Conservation (phyloP, 2,797 vertebrate genomes). For the Bufotes viridis region DNA sequence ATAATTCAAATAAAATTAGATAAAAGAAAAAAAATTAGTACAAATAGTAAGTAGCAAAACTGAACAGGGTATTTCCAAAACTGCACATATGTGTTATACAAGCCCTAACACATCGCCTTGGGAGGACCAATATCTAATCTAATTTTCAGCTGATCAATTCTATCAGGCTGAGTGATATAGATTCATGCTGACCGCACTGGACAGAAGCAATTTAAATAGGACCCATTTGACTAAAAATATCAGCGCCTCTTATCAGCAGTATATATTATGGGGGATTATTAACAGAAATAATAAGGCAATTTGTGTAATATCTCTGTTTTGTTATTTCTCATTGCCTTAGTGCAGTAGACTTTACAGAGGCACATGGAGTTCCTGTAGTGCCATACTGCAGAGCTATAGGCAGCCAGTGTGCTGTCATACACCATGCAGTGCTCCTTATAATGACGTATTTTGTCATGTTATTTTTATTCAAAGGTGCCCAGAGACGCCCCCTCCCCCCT, state of each 20-base stretch:
- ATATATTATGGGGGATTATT: constrained; percentile 21
- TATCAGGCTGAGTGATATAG: constrained; percentile 35
- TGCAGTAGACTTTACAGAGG: neutral
- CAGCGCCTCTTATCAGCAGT: neutral
- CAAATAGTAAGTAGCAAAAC: neutral
- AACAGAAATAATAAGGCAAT: constrained; percentile 8
- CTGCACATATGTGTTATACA: neutral
- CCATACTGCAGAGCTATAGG: neutral
- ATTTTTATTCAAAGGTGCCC: too few species aligned
- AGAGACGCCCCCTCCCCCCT: too few species aligned
- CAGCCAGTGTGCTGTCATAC: neutral
- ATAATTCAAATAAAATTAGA: neutral
- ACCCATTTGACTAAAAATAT: neutral
- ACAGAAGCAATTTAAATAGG: constrained; percentile 21
- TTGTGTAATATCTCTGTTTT: neutral
- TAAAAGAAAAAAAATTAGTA: neutral
- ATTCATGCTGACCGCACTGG: constrained; percentile 10
- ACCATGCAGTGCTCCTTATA: too few species aligned
- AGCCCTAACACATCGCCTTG: neutral
- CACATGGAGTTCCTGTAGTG: neutral
- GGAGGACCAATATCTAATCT: constrained; percentile 29
- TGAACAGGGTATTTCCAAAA: neutral
- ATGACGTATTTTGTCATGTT: too few species aligned
- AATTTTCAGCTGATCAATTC: constrained; percentile 40
- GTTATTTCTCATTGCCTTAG: neutral